Conservation (phyloP, 2,113 vertebrate species). For the Lophochroa leadbeateri region DNA sequence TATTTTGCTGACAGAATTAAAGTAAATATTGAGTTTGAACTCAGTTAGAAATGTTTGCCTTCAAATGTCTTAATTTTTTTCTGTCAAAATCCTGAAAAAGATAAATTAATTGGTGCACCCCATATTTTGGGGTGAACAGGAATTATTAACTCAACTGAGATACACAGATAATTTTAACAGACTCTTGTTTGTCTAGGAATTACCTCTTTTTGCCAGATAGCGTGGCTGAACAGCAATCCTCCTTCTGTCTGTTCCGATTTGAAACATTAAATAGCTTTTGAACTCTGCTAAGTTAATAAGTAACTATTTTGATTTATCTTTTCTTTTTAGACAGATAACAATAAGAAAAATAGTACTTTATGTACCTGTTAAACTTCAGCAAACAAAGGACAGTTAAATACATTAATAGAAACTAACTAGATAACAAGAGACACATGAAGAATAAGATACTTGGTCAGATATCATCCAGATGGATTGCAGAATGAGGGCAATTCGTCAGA, state of each 20-base stretch:
- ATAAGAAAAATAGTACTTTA: not conserved
- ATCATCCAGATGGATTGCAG: not conserved
- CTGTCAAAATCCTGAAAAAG: not conserved
- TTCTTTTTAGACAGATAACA: not conserved
- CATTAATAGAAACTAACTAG: not conserved
- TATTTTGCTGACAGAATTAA: slow-evolving; percentile 27
- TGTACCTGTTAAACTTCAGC: not conserved
- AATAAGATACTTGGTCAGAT: not conserved
- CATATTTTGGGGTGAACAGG: not conserved
- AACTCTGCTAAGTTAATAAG: not conserved
- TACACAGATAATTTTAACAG: not conserved
- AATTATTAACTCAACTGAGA: not conserved
- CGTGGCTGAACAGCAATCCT: not conserved
- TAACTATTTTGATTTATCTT: not conserved
- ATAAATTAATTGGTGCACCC: not conserved
- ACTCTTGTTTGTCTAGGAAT: not conserved
- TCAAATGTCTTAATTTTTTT: not conserved
- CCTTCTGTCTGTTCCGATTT: not conserved
- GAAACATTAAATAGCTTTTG: not conserved
- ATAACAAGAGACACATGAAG: not conserved
- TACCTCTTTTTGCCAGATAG: not conserved
- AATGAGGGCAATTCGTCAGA: not conserved
- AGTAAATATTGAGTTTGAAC: not conserved
- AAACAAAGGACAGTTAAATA: not conserved
- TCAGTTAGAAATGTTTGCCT: not conserved